Conservation (phyloP, 2,797 vertebrate genomes). For the Chanos chanos region DNA sequence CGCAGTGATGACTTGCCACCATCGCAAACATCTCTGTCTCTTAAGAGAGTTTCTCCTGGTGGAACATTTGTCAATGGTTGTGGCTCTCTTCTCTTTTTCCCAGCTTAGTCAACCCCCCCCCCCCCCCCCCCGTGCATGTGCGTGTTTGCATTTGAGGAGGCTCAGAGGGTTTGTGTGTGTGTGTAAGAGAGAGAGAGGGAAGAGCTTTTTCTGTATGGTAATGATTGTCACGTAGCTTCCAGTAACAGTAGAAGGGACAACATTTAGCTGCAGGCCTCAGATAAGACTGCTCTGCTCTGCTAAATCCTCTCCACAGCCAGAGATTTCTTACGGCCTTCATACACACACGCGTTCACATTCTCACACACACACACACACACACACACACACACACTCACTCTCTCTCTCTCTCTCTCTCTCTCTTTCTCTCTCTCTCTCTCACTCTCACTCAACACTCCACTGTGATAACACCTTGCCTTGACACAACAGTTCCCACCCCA, state of each 20-base stretch:
- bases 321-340: slow-evolving; percentile 31
- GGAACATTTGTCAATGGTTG: too few species aligned
- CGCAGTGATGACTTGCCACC: too few species aligned
- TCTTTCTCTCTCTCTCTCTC: neutral
- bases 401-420: neutral
- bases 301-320: slow-evolving; percentile 40
- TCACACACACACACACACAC: slow-evolving; percentile 18
- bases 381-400: slow-evolving; percentile 6
- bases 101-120: too few species aligned
- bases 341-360: neutral
- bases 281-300: slow-evolving; percentile 38
- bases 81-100: too few species aligned
- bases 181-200: neutral
- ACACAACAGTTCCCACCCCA: slow-evolving; percentile 13
- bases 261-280: slow-evolving; percentile 43
- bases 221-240: slow-evolving; percentile 8
- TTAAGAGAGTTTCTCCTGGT: too few species aligned
- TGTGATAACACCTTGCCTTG: slow-evolving; percentile 27
- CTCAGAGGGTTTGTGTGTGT: neutral
- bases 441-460: neutral
- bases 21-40: too few species aligned
- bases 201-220: slow-evolving; percentile 16
- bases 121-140: too few species aligned
- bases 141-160: too few species aligned
- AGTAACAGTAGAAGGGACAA: slow-evolving; percentile 1